Percentiles rank a stretch among this genome's conserved stretches.
These are phyloP conservation scores for Mionectes olivaceus DNA, from an alignment of 2,797 vertebrate species.

Conservation along the genomic window DNA sequence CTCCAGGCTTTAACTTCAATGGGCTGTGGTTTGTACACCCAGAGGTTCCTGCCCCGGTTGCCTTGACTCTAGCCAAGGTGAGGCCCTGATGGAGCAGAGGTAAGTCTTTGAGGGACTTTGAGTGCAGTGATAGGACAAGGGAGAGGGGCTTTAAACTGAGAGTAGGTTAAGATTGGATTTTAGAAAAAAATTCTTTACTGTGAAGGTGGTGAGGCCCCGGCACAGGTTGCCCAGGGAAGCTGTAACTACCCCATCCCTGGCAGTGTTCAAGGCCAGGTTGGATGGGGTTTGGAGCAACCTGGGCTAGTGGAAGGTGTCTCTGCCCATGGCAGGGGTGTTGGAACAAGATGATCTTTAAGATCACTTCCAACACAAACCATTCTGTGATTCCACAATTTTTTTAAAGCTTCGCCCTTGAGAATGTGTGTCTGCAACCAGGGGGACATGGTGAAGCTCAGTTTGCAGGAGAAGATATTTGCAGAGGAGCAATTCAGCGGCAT, in stretches of 20 bases:
- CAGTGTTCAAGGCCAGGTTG: neutral
- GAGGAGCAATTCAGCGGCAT: neutral
- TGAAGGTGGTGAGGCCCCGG: neutral
- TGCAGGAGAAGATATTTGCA: neutral
- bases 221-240: neutral
- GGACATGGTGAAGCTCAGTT: fast-evolving
- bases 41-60: neutral
- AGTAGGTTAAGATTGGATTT: neutral
- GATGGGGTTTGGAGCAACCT: fast-evolving
- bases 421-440: neutral
- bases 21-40: neutral
- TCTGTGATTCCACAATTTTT: neutral
- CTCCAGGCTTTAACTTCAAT: neutral
- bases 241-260: neutral
- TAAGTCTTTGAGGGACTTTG: neutral
- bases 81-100: neutral
- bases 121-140: no score
- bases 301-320: neutral
- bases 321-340: fast-evolving
- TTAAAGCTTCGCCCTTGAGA: neutral
- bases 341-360: neutral
- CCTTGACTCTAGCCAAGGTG: neutral
- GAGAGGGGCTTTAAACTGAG: neutral
- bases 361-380: neutral
- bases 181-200: neutral